Evolutionary conservation across 2,797 vertebrate genomes (phyloP).

Genomic region (Hafferia zeledoni): DNA sequence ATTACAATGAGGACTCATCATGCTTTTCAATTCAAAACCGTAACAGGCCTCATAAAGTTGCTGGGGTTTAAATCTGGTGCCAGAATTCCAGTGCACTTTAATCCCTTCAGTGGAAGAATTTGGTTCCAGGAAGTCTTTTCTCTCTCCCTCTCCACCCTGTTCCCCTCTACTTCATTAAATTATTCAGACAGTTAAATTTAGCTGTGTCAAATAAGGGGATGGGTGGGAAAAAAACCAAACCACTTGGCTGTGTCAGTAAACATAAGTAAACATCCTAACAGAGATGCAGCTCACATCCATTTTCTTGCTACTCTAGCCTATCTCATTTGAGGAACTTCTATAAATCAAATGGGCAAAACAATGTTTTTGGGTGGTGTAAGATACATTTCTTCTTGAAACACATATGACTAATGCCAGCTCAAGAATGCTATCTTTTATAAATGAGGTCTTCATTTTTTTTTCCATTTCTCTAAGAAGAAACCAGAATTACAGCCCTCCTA

Average conservation of each 20-base stretch:
- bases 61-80: background rate
- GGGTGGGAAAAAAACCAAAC: background rate
- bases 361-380: background rate
- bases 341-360: background rate
- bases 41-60: constrained; percentile 9
- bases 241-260: background rate
- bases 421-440: background rate
- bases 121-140: background rate
- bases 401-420: background rate
- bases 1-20: constrained; percentile 26
- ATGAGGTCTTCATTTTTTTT: background rate
- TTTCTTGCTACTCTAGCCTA: background rate
- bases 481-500: background rate
- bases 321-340: background rate
- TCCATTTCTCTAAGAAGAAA: background rate
- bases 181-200: constrained; percentile 21
- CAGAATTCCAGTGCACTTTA: background rate
- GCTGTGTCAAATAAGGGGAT: background rate
- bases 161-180: background rate
- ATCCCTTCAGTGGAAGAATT: background rate
- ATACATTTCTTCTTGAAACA: background rate
- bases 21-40: constrained; percentile 13
- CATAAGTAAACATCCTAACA: background rate
- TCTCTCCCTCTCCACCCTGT: background rate
- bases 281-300: background rate